A percentile compares a stretch with the other conserved stretches of the same genome.
Evolutionary conservation across 2,888 invertebrate species (phyloP).

Genomic region (Troides oblongomaculatus): DNA sequence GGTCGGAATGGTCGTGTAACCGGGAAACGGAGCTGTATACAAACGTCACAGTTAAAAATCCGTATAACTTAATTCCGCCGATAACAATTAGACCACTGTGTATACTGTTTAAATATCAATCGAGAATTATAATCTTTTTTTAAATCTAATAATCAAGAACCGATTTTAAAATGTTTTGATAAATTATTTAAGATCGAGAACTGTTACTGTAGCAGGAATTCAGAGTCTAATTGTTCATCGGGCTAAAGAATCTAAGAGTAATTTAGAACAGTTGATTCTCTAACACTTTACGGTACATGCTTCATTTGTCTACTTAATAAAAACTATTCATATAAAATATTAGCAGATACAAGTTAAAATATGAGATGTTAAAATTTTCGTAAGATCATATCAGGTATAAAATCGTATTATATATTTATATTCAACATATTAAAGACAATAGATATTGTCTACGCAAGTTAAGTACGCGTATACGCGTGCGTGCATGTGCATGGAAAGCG

Average conservation of each 20-base stretch:
- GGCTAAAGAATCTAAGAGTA: neutral
- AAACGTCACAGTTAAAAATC: neutral
- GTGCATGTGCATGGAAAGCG: neutral
- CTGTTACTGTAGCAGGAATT: neutral
- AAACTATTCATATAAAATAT: conserved; percentile 4
- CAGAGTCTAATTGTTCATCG: neutral
- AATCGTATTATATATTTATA: neutral
- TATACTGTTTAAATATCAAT: neutral
- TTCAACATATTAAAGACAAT: neutral
- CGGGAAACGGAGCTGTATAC: conserved; percentile 81
- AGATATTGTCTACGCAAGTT: neutral
- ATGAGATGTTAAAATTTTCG: neutral
- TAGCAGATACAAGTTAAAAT: neutral
- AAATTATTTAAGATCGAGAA: neutral
- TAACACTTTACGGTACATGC: neutral
- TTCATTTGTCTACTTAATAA: conserved; percentile 19
- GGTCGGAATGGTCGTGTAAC: conserved; percentile 89
- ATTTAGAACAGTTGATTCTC: neutral
- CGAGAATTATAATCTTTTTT: neutral
- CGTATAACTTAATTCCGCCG: neutral
- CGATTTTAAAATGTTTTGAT: neutral
- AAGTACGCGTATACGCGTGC: neutral
- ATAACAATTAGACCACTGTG: conserved; percentile 4
- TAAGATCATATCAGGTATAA: neutral
- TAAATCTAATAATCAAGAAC: too few species aligned